A percentile compares a stretch with the other conserved stretches of the same genome.
Evolutionary conservation across 2,797 vertebrate genomes (phyloP).

Genomic region (Galaxias olidus): DNA sequence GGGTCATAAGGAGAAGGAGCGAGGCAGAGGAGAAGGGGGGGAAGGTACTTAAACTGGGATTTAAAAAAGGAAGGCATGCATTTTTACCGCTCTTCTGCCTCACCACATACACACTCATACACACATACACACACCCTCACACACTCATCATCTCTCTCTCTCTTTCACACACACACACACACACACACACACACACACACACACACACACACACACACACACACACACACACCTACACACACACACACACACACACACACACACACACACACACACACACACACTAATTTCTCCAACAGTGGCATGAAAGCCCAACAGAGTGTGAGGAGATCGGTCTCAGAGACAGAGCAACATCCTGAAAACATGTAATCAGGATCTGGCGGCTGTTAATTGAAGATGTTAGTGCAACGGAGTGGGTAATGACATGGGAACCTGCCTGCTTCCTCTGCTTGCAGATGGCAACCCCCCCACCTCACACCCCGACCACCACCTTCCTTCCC

Average conservation of each 20-base stretch:
- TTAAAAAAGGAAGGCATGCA: constrained; percentile 14
- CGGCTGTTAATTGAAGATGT: constrained; percentile 77
- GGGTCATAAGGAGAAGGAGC: constrained; percentile 25
- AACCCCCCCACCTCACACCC: neutral
- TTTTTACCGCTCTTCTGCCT: constrained; percentile 21
- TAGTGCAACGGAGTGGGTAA: constrained; percentile 74
- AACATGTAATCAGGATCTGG: constrained; percentile 73
- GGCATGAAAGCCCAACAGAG: constrained; percentile 54
- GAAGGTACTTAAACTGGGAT: constrained; percentile 23
- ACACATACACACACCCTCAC: too few species aligned
- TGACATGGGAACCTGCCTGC: constrained; percentile 65
- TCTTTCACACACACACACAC: too few species aligned
- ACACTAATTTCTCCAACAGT: constrained; percentile 2
- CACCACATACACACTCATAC: too few species aligned
- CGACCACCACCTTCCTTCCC: neutral
- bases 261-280: too few species aligned
- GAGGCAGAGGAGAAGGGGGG: neutral
- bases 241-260: too few species aligned
- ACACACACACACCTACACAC: too few species aligned
- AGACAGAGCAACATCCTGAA: constrained; percentile 68
- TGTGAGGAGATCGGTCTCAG: constrained; percentile 68
- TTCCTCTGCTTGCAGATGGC: constrained; percentile 62
- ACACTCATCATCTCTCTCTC: too few species aligned
- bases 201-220: too few species aligned
- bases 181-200: too few species aligned